Conservation (phyloP, 2,797 vertebrate species). For the Petrocephalus schoutedeni region DNA sequence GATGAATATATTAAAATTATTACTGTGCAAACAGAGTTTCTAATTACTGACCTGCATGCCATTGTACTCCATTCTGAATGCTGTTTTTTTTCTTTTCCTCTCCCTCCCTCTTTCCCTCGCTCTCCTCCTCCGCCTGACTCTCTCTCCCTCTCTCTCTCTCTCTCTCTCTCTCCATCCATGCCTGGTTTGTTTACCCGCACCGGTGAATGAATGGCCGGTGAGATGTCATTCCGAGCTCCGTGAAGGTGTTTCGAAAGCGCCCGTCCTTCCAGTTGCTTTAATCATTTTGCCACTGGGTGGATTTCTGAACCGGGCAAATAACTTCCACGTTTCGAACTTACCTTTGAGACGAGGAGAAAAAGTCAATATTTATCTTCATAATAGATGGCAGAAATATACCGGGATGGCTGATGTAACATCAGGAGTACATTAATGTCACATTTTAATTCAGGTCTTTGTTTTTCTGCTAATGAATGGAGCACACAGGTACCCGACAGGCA, state of each 20-base stretch:
- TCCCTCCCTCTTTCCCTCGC: slow-evolving; percentile 31
- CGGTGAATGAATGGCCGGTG: slow-evolving; percentile 76
- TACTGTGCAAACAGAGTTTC: slow-evolving; percentile 85
- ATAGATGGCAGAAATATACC: not conserved
- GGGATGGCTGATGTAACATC: not conserved
- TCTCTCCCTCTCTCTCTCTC: slow-evolving; percentile 44
- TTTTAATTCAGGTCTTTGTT: slow-evolving; percentile 3
- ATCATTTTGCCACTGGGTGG: slow-evolving; percentile 64
- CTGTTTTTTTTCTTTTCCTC: slow-evolving; percentile 45
- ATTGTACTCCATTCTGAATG: slow-evolving; percentile 72
- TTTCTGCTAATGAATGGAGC: slow-evolving; percentile 19
- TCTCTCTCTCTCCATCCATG: slow-evolving; percentile 60
- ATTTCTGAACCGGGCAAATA: slow-evolving; percentile 61
- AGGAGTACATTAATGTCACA: slow-evolving; percentile 1
- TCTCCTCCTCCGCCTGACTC: not conserved
- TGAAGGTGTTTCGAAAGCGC: slow-evolving; percentile 79
- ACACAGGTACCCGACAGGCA: slow-evolving; percentile 32
- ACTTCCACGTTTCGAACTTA: slow-evolving; percentile 26
- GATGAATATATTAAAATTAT: slow-evolving; percentile 87
- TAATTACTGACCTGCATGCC: slow-evolving; percentile 84
- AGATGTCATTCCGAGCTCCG: slow-evolving; percentile 76
- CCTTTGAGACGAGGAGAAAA: not conserved
- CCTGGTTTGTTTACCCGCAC: slow-evolving; percentile 80
- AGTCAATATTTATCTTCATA: slow-evolving; percentile 7
- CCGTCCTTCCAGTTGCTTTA: slow-evolving; percentile 72